These are phyloP conservation scores for Micropoecilia bifurca DNA, from an alignment of 2,797 vertebrate species.

Conservation along the genomic window DNA sequence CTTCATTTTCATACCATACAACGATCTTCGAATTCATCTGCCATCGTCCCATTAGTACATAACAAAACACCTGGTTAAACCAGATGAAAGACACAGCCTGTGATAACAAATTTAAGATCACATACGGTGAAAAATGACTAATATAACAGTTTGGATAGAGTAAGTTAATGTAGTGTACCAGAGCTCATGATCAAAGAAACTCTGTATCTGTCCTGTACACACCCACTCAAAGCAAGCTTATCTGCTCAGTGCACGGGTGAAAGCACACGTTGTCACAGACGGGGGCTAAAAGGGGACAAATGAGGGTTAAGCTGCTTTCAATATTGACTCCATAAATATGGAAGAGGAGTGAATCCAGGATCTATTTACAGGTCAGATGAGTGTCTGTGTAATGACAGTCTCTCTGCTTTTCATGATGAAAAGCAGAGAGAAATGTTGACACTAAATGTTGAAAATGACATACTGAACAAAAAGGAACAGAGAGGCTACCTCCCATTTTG, in stretches of 20 bases:
- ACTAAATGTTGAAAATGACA: slow-evolving; percentile 27
- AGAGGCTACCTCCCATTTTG: slow-evolving; percentile 24
- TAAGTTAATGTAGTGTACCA: slow-evolving; percentile 41
- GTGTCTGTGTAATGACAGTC: slow-evolving; percentile 11
- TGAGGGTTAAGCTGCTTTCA: slow-evolving; percentile 73
- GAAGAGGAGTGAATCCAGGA: slow-evolving; percentile 54
- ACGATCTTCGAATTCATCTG: slow-evolving; percentile 9
- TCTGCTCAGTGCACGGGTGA: slow-evolving; percentile 62
- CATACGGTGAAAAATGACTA: slow-evolving; percentile 28
- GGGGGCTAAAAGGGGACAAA: slow-evolving; percentile 69
- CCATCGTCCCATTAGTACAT: slow-evolving; percentile 12
- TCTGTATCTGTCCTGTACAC: slow-evolving; percentile 67
- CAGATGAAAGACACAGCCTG: background rate
- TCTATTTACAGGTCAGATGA: slow-evolving; percentile 61
- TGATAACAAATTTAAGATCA: slow-evolving; percentile 37
- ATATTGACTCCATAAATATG: slow-evolving; percentile 77
- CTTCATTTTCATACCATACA: background rate
- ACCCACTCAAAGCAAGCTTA: slow-evolving; percentile 66
- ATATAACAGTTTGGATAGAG: slow-evolving; percentile 27
- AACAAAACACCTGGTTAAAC: slow-evolving; percentile 19
- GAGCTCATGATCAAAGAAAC: slow-evolving; percentile 54
- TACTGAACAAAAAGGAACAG: slow-evolving; percentile 40
- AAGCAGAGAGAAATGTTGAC: slow-evolving; percentile 1
- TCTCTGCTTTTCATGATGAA: slow-evolving; percentile 1
- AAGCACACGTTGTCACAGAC: slow-evolving; percentile 57